Base-by-base conservation (phyloP, 2,888 invertebrate genomes). In the Synanthedon andrenaeformis region DNA sequence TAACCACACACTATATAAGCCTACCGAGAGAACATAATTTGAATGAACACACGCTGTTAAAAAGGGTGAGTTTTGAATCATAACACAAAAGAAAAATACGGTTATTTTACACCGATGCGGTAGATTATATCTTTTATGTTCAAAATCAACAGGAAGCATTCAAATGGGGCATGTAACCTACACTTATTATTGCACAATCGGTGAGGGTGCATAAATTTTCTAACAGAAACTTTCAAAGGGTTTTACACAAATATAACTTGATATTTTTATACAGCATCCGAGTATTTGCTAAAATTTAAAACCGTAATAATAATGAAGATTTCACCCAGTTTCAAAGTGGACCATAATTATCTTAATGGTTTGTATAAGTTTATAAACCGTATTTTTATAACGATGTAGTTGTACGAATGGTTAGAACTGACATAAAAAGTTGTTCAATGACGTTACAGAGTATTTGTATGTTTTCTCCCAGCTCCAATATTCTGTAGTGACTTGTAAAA, bases 131-230 rank as follows among this genome's bases (percentile, higher is more conserved):
- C 85, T 81, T 82, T 85, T 82, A 83, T 84, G 79, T 74, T 79
- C 70, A 85, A 86, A 85, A 84, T 85, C 86, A 85, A 87, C 86
- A 85, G 86, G 86, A 86, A 85, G 78, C 81, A 74, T 84, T 76
- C 78, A 84, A 86, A 87, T 86, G 84, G 84, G 80, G 84, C 85
- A 85, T 87, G 83, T 86, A 87, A 86, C 86, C 85, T 82, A 86
- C 80, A 86, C 85, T 87, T 86, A 83, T 79, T 80, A 80, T 79
- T 78, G 63, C 67, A 65, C 61, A 66, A 68, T 69, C 64, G 67
- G 55, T 58, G 62, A 75, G 83, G 87, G 87, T 86, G 86, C 78
- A 83, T 86, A 86, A 83, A 79, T 86, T 87, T 84, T 66, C 61
- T 62, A 74, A 73, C 69, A 63, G 69, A 75, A 72, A 76, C 72